phyloP scores from a whole-genome alignment of 2,113 vertebrate genomes.

The Thunnus thynnus region DNA sequence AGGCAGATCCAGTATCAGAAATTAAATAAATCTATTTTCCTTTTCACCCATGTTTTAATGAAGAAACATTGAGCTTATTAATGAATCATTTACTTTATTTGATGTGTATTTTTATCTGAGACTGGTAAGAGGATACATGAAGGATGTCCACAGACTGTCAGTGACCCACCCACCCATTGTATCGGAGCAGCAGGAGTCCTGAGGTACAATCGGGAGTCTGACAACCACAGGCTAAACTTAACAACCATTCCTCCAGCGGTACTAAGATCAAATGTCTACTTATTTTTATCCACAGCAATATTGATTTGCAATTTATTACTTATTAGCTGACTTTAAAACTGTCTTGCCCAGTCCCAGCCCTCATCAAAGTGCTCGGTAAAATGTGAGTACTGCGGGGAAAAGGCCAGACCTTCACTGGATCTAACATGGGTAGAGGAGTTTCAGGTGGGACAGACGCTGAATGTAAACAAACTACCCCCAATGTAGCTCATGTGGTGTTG shows the following conservation, averaged over 20 bases:
- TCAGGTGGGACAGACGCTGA: conserved; percentile 59
- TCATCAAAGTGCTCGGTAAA: conserved; percentile 16
- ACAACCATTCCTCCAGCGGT: conserved; percentile 40
- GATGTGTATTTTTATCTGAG: not conserved
- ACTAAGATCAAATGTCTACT: conserved; percentile 3
- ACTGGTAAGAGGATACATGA: conserved; percentile 34
- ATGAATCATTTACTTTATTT: not conserved
- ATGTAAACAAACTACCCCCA: not conserved
- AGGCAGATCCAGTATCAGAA: not conserved
- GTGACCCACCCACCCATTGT: conserved; percentile 23
- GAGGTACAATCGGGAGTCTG: conserved; percentile 69
- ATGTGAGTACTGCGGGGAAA: conserved; percentile 77
- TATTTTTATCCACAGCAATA: not conserved
- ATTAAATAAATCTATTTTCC: not conserved
- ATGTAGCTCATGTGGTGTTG: not conserved
- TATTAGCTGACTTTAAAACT: not conserved
- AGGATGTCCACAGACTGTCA: conserved; percentile 1
- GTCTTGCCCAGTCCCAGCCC: conserved; percentile 36
- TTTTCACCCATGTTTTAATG: not conserved
- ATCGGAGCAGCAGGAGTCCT: conserved; percentile 64
- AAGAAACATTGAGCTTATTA: not conserved
- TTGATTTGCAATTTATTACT: not conserved
- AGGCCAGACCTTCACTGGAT: conserved; percentile 60
- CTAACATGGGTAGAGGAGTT: not conserved
- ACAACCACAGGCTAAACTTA: conserved; percentile 24